Evolutionary conservation across 2,888 invertebrate genomes (phyloP), one percentile per base, ranked within the genome.

Genomic region (Hypomecis punctinalis): DNA sequence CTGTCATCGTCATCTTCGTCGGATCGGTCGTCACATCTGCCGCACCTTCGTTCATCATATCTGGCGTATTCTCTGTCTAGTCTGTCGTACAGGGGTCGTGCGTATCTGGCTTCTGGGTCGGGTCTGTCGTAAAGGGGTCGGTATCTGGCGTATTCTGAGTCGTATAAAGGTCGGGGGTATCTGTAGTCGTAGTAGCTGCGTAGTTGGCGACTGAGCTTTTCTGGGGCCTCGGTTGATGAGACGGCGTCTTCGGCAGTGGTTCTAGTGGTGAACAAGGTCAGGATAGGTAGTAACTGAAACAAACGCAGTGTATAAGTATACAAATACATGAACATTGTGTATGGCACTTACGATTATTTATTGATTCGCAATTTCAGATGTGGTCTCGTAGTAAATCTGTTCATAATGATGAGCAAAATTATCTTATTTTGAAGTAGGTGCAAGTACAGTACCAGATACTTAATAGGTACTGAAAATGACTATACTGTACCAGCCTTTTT

Each of bases 111-210:
- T 11, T 66, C 68, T 45, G 81, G 79, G 7, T 61, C 65, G 39
- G 80, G 61, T 54, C 90, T 77, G 11, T 86, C 89, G 61, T 84
- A 84, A 0, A 70, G 9, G 0, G 87, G 88, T n/a, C 80, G 67
- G 66, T 71, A 67, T 55, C 69, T 51, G n/a, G 23, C 7, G 40
- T 40, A 8, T 8, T 47, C 47, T 8, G 47, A n/a, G 8, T 43
- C 43, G 66, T 85, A 85, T 0, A 71, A 13, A 0, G 88, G 89
- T 48, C 87, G 77, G 0, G 85, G 85, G 70, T 89, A 64, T 39
- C 88, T 79, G 35, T 85, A 86, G 71, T 88, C 86, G 59, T 91
- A 90, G 73, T 91, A 92, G 62, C 91, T 90, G 37, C 90, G 82
- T 37, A 85, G 84, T 66, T 87, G 88, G 0, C 92, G 77, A 8